Evolutionary conservation across 2,797 vertebrate species (phyloP).

Genomic region (Halcyon chelicuti): DNA sequence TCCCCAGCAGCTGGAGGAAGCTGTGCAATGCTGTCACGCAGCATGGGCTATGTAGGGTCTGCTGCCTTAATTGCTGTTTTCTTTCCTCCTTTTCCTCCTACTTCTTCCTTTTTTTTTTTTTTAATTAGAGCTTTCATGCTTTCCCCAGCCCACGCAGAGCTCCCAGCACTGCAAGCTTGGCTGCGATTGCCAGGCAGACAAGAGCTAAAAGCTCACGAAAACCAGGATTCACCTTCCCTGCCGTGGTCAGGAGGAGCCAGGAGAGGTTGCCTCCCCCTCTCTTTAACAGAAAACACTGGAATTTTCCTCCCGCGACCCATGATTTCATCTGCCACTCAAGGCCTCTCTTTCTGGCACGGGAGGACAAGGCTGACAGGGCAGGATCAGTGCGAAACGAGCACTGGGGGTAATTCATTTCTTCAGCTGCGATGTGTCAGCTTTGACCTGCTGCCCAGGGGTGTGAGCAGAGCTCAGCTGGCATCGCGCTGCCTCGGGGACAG

Average conservation of each 20-base stretch:
- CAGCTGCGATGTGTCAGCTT: not conserved
- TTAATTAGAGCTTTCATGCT: conserved; percentile 19
- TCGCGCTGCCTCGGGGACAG: not conserved
- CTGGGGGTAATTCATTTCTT: not conserved
- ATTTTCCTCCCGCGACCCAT: not conserved
- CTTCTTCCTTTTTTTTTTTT: not conserved
- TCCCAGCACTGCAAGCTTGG: not conserved
- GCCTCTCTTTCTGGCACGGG: not conserved
- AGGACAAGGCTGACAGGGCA: not conserved
- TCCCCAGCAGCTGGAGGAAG: not conserved
- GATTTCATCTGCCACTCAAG: not conserved
- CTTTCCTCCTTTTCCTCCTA: not conserved
- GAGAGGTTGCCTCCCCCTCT: not conserved
- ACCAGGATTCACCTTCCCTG: not conserved
- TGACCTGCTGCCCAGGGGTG: not conserved
- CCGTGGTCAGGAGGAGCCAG: not conserved
- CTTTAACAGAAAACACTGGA: not conserved
- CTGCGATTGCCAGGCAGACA: not conserved
- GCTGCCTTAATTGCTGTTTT: conserved; percentile 7
- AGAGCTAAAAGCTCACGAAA: not conserved
- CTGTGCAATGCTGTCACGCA: not conserved
- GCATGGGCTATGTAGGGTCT: not conserved
- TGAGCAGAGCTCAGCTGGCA: not conserved
- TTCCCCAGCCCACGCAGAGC: conserved; percentile 22
- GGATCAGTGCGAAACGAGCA: not conserved